Evolutionary conservation across 2,888 invertebrate species (phyloP).

Genomic region (Eilema griseolum): DNA sequence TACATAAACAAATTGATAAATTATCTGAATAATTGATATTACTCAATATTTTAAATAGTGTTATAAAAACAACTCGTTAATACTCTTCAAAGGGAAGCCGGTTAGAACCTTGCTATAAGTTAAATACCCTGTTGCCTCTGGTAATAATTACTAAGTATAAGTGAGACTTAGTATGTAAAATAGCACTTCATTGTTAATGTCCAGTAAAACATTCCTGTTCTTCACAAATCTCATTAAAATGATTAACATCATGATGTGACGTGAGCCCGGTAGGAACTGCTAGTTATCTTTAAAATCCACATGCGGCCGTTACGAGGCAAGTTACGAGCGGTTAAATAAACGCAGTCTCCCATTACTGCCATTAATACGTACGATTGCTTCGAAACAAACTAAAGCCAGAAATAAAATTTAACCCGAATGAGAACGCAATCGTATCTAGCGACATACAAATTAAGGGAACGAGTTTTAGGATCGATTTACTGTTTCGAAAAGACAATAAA

Average conservation of each 20-base stretch:
- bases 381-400: slow-evolving; percentile 71
- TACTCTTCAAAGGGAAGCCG: not conserved
- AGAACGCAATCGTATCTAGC: slow-evolving; percentile 50
- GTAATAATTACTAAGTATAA: not conserved
- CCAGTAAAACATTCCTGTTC: slow-evolving; percentile 16
- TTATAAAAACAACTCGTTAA: not conserved
- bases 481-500: slow-evolving; percentile 33
- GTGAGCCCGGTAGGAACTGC: slow-evolving; percentile 55
- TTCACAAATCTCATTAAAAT: slow-evolving; percentile 16
- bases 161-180: not conserved
- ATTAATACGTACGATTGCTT: slow-evolving; percentile 65
- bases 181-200: slow-evolving; percentile 15
- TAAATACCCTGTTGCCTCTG: not conserved
- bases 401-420: slow-evolving; percentile 77
- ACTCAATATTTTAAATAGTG: not conserved
- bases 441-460: slow-evolving; percentile 55
- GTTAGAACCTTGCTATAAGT: not conserved
- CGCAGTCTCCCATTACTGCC: slow-evolving; percentile 77
- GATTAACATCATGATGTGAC: slow-evolving; percentile 25
- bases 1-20: no score
- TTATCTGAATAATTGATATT: not conserved
- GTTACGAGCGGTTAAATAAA: slow-evolving; percentile 85
- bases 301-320: slow-evolving; percentile 74
- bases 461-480: slow-evolving; percentile 39
- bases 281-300: slow-evolving; percentile 76